Base-by-base conservation (phyloP, 2,888 invertebrate genomes). In the Drosophila sordidula region DNA sequence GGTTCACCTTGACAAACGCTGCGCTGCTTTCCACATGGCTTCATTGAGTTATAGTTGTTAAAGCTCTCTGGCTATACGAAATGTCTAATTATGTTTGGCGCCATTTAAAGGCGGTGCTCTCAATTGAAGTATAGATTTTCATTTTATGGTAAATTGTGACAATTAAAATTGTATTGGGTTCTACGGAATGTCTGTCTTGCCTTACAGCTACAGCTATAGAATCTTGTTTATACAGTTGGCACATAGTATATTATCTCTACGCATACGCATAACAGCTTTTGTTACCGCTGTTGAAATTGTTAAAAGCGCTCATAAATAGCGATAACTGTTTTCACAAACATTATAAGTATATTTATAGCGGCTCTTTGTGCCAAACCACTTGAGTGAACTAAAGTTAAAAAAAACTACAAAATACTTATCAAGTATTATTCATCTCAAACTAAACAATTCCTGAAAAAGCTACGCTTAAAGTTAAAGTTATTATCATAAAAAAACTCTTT, bases 21-120 rank as follows among this genome's bases (percentile, higher is more conserved):
- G 50, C 59, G 54, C 46, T 52, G 68, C 74, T 80, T 80, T 80
- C 59, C 83, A 85, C 86, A 78, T 70, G 59, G 58, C 55, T 78
- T 65, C 78, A 72, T 59, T 51, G 54, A 45, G 42, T 44, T 65
- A 63, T 41, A 45, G 47, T 49, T 65, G 65, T 44, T 55, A 36
- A 44, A 57, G 52, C 44, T 25, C 42, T 26, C 34, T 34, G 42
- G 25, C 11, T 47, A 52, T 25, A 45, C 6, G 61, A 44, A 44
- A 47, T 44, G 69, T 59, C 63, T 57, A 36, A 64, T 69, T 62
- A 58, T 62, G 55, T 51, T 66, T 49, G 36, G 16, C 39, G 59
- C 36, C 32, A 62, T 71, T 67, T 59, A 36, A 54, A 71, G 59
- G 26, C 41, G 44, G 34, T 69, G 56, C 63, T 63, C 49, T 57